These are phyloP conservation scores for Scelioninae gen. 1 DNA, from an alignment of 2,888 invertebrate species.

Conservation along the genomic window DNA sequence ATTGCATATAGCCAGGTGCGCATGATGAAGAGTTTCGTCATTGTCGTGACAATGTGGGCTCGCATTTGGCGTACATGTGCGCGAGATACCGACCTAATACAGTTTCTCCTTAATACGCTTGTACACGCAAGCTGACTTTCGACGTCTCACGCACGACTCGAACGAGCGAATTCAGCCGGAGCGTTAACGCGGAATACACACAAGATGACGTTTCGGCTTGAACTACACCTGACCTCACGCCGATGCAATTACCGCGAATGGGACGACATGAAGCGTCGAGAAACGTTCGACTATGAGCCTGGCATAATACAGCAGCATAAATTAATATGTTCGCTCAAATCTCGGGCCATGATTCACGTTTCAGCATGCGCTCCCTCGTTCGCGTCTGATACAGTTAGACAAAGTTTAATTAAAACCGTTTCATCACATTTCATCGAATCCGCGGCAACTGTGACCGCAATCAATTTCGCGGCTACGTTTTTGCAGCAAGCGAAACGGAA, in stretches of 20 bases:
- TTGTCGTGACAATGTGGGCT: no score
- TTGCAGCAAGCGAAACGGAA: constrained; percentile 35
- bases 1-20: no score
- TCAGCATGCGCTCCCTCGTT: constrained; percentile 61
- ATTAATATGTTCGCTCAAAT: constrained; percentile 82
- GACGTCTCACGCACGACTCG: no score
- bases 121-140: no score
- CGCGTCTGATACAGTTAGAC: constrained; percentile 81
- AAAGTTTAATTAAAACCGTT: constrained; percentile 83
- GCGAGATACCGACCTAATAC: no score
- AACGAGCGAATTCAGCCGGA: no score
- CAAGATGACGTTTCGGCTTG: no score
- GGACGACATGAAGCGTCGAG: constrained; percentile 57
- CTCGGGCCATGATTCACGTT: constrained; percentile 74
- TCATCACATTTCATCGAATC: constrained; percentile 80
- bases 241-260: constrained; percentile 67
- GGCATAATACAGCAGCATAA: constrained; percentile 82
- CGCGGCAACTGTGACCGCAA: constrained; percentile 66
- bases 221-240: constrained; percentile 68
- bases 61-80: no score
- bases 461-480: constrained; percentile 62
- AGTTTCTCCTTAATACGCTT: no score
- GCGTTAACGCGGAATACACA: no score
- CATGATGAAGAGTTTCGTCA: no score
- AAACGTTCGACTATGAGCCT: constrained; percentile 77